Conservation (phyloP, 2,113 vertebrate species). For the Chrysemys picta region DNA sequence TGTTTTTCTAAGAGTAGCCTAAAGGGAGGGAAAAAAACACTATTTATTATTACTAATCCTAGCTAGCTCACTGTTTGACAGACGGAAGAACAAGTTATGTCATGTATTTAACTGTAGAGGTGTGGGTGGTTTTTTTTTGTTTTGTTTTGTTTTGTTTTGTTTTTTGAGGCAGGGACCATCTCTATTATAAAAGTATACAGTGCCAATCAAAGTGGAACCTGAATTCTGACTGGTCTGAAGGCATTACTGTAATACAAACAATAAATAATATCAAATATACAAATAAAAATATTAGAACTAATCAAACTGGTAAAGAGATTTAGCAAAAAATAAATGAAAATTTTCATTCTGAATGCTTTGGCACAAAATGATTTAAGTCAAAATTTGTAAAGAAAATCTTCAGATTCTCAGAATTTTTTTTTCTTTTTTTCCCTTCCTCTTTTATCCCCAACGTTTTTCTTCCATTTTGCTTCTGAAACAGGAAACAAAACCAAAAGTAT, state of each 20-base stretch:
- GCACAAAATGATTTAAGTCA: not conserved
- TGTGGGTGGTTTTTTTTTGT: too few species aligned
- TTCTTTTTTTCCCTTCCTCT: too few species aligned
- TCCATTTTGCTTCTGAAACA: not conserved
- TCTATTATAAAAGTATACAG: not conserved
- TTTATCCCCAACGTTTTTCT: not conserved
- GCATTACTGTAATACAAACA: not conserved
- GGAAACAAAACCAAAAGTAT: not conserved
- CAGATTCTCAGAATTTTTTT: not conserved
- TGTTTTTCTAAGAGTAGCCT: not conserved
- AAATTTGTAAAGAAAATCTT: not conserved
- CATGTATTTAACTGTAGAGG: not conserved
- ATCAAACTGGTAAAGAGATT: rapidly evolving
- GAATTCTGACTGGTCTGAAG: not conserved
- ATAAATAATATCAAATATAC: not conserved
- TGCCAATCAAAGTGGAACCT: not conserved
- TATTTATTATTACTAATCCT: not conserved
- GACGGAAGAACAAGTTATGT: too few species aligned
- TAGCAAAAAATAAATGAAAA: not conserved
- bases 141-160: not conserved
- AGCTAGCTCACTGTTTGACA: too few species aligned
- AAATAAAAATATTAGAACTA: not conserved
- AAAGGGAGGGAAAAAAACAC: not conserved
- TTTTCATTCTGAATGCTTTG: not conserved
- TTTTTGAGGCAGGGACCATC: not conserved